These are phyloP conservation scores for Micropoecilia bifurca DNA, from an alignment of 2,797 vertebrate genomes.

Conservation along the genomic window DNA sequence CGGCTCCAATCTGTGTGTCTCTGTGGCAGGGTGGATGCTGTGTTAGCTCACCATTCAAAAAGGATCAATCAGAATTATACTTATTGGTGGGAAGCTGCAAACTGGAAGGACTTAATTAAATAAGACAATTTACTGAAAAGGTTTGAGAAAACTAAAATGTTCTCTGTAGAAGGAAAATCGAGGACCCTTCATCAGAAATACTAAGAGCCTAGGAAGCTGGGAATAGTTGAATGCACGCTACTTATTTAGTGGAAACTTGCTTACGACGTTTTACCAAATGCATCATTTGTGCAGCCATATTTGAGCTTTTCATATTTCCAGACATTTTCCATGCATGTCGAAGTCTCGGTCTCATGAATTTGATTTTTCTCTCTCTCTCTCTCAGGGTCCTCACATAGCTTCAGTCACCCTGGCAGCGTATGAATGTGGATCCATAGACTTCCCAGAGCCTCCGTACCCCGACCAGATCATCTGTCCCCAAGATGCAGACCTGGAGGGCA, in stretches of 20 bases:
- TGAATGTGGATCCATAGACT: constrained; percentile 97
- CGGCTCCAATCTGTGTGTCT: constrained; percentile 38
- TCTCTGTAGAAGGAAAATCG: neutral
- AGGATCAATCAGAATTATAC: constrained; percentile 6
- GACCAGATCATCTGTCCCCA: constrained; percentile 95
- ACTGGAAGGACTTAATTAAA: neutral
- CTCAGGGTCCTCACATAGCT: constrained; percentile 98
- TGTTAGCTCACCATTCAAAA: constrained; percentile 12
- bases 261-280: neutral
- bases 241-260: no score
- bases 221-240: neutral
- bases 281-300: neutral
- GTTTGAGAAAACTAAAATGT: neutral
- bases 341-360: neutral
- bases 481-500: constrained; percentile 76
- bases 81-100: constrained; percentile 5
- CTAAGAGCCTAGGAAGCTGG: neutral
- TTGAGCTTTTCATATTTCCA: neutral
- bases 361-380: constrained; percentile 3
- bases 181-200: neutral
- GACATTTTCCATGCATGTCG: neutral
- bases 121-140: neutral
- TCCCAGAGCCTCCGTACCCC: constrained; percentile 97
- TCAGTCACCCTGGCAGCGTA: constrained; percentile 98
- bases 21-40: constrained; percentile 19